Conservation (phyloP, 2,888 invertebrate species). For the Electrophaes corylata region DNA sequence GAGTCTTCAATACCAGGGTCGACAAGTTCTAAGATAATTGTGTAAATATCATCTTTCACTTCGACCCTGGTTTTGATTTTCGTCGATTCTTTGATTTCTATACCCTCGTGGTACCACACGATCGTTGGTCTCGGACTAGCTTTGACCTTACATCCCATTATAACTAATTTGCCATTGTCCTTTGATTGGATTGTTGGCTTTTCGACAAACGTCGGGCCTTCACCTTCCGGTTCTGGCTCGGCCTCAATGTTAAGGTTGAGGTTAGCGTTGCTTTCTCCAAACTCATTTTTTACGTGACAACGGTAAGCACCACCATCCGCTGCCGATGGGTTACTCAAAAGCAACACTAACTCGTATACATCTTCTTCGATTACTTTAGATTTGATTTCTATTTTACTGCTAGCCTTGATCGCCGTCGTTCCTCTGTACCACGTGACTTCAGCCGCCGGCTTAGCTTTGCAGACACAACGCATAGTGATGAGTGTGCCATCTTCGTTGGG, state of each 20-base stretch:
- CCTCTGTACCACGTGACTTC: conserved; percentile 98
- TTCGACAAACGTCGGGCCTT: conserved; percentile 96
- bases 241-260: conserved; percentile 98
- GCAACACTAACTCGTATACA: conserved; percentile 92
- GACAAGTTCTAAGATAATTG: conserved; percentile 92
- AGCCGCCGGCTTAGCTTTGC: conserved; percentile 97
- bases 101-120: conserved; percentile 81
- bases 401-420: conserved; percentile 92
- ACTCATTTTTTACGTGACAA: conserved; percentile 97
- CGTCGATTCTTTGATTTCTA: conserved; percentile 90
- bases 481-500: conserved; percentile 98
- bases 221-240: conserved; percentile 95
- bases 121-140: conserved; percentile 80
- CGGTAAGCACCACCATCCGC: conserved; percentile 86
- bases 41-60: conserved; percentile 91
- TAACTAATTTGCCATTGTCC: conserved; percentile 80
- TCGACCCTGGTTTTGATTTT: conserved; percentile 92
- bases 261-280: conserved; percentile 98
- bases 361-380: conserved; percentile 91
- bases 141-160: conserved; percentile 81
- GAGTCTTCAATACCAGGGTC: conserved; percentile 98
- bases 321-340: conserved; percentile 79
- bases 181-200: conserved; percentile 94
- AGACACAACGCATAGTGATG: conserved; percentile 98
- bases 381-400: conserved; percentile 92